Evolutionary conservation across 2,113 vertebrate genomes (phyloP), one percentile per base, ranked within the genome.

Genomic region (Saguinus imperator): DNA sequence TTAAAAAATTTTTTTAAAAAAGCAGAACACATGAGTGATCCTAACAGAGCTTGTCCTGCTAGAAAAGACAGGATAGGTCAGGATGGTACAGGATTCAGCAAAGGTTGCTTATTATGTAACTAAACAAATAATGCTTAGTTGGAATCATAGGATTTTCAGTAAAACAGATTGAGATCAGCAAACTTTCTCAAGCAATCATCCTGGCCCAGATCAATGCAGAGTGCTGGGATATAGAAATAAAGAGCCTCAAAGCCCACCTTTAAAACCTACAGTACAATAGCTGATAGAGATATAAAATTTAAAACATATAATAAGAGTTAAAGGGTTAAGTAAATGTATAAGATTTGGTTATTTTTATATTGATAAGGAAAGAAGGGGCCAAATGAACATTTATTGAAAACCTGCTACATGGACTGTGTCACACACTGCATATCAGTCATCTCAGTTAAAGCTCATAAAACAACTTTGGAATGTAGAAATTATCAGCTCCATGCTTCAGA

Each of bases 71-170:
- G 81, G 40, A 55, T 68, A 87, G 91, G 85, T 95, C 96, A 92
- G 87, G 70, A 40, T 85, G 87, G 75, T 64, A 68, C 55, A 95
- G 92, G 83, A 87, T 58, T 96, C 21, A 35, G 87, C 73, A 81
- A 80, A 89, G 50, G n/a, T 93, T 52, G 70, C 80, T 92, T 89
- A 27, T 95, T 96, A 95, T 83, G 50, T 87, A 89, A 97, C 94
- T 94, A 87, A 95, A 92, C 91, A 97, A 97, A 90, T 91, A 96
- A 40, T 95, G 50, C 52, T 70, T 77, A 48, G 55, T 92, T 95
- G 73, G 87, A 97, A 94, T 79, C 43, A 5, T 17, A 77, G 75
- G 55, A 11, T 94, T 95, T 96, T 91, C 94, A 68, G 50, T 84
- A 95, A 95, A 92, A 86, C 48, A 81, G 91, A 87, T 95, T 96